phyloP scores from a whole-genome alignment of 2,888 invertebrate species.

The Crocallis elinguaria region DNA sequence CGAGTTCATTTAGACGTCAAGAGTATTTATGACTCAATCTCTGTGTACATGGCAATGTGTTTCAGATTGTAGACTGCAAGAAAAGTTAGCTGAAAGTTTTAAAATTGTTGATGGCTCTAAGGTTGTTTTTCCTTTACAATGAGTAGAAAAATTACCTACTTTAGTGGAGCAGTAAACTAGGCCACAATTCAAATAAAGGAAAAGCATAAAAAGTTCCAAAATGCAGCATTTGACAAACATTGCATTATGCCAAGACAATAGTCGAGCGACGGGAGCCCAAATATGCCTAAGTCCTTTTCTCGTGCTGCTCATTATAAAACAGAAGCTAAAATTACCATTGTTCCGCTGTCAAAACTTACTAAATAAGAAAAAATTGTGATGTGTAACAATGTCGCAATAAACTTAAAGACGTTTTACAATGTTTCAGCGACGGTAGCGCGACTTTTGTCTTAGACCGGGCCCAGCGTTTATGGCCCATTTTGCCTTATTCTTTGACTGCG shows the following conservation, averaged over 20 bases:
- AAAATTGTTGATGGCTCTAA: slow-evolving; percentile 6
- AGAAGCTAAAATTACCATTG: slow-evolving; percentile 75
- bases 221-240: slow-evolving; percentile 36
- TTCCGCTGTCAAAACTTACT: slow-evolving; percentile 70
- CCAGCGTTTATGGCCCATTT: slow-evolving; percentile 75
- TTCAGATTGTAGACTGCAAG: slow-evolving; percentile 7
- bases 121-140: slow-evolving; percentile 8
- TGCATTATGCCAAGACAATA: slow-evolving; percentile 48
- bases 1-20: slow-evolving; percentile 20
- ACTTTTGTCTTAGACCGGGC: slow-evolving; percentile 72
- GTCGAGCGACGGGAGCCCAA: slow-evolving; percentile 39
- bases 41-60: slow-evolving; percentile 14
- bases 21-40: slow-evolving; percentile 27
- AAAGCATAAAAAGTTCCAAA: slow-evolving; percentile 27
- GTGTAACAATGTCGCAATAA: slow-evolving; percentile 78
- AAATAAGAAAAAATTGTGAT: slow-evolving; percentile 62
- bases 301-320: slow-evolving; percentile 64
- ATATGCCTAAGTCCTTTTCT: slow-evolving; percentile 55
- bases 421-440: slow-evolving; percentile 72
- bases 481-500: slow-evolving; percentile 72
- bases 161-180: slow-evolving; percentile 26
- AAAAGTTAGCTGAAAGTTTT: slow-evolving; percentile 9
- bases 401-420: slow-evolving; percentile 72
- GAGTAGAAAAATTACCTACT: slow-evolving; percentile 15
- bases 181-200: slow-evolving; percentile 28